phyloP scores from a whole-genome alignment of 2,888 invertebrate species.

The Marasmarcha lunaedactyla region DNA sequence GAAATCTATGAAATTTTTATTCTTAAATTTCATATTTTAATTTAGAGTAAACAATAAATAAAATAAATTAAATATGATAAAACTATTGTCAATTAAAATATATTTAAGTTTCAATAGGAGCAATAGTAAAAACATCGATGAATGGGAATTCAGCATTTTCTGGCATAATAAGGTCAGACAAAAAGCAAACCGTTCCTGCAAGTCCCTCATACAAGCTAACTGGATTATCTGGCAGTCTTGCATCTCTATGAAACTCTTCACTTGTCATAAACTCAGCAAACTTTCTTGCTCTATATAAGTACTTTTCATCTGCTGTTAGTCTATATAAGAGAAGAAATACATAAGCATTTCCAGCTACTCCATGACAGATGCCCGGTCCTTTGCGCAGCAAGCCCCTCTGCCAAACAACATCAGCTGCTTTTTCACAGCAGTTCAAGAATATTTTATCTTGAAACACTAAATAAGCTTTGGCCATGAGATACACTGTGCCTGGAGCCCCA shows the following conservation, averaged over 20 bases:
- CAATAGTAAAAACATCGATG: constrained; percentile 74
- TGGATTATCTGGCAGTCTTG: constrained; percentile 83
- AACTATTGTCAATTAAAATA: too few species aligned
- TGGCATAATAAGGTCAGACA: constrained; percentile 81
- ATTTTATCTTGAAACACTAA: constrained; percentile 78
- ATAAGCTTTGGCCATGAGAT: constrained; percentile 85
- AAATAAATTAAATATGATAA: constrained; percentile 4
- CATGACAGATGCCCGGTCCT: constrained; percentile 92
- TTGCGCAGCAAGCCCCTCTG: constrained; percentile 83
- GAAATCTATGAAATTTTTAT: too few species aligned
- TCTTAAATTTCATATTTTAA: too few species aligned
- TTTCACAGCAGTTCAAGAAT: constrained; percentile 76
- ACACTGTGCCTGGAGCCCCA: constrained; percentile 86
- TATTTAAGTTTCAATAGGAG: background rate
- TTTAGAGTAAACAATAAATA: too few species aligned
- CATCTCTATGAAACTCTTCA: constrained; percentile 73
- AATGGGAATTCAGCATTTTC: constrained; percentile 85
- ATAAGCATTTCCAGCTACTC: constrained; percentile 86
- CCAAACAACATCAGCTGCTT: constrained; percentile 85
- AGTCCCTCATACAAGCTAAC: constrained; percentile 89
- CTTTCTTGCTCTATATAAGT: constrained; percentile 79
- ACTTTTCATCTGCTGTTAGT: constrained; percentile 76
- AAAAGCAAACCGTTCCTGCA: constrained; percentile 87
- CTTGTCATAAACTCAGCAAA: constrained; percentile 82
- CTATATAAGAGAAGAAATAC: constrained; percentile 82